A percentile compares a stretch with the other conserved stretches of the same genome.
Evolutionary conservation across 2,888 invertebrate species (phyloP).

Genomic region (Trichopria drosophilae): DNA sequence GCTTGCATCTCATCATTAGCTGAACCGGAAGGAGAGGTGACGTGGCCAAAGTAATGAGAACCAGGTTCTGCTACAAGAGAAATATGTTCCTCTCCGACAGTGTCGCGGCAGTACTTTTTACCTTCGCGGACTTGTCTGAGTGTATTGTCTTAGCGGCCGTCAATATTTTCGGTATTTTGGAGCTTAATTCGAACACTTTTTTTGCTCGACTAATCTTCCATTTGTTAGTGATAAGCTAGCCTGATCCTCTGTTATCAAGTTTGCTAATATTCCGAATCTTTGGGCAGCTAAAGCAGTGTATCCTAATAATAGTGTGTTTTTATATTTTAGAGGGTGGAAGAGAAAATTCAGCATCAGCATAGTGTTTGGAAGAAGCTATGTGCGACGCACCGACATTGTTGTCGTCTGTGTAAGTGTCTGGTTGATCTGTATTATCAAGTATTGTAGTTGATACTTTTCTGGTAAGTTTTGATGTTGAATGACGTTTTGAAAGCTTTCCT

Average conservation of each 20-base stretch:
- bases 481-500: too few species aligned
- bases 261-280: neutral
- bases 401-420: too few species aligned
- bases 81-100: constrained; percentile 35
- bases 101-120: constrained; percentile 16
- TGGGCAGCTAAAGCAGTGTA: constrained; percentile 1
- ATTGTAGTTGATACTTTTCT: too few species aligned
- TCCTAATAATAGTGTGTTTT: neutral
- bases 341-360: constrained; percentile 3
- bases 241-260: constrained; percentile 4
- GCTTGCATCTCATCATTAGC: too few species aligned
- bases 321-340: too few species aligned
- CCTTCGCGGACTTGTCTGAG: constrained; percentile 21
- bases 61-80: too few species aligned
- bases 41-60: too few species aligned
- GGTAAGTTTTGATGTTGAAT: too few species aligned
- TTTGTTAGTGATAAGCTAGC: constrained; percentile 4
- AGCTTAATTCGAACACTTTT: constrained; percentile 1
- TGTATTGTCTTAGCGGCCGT: constrained; percentile 32
- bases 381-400: constrained; percentile 1
- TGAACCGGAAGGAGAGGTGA: too few species aligned
- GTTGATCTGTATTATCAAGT: too few species aligned
- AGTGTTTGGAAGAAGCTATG: constrained; percentile 1
- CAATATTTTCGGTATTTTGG: constrained; percentile 5
- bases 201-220: constrained; percentile 4